Evolutionary conservation across 2,888 invertebrate genomes (phyloP), one percentile per base, ranked within the genome.

Genomic region (Pristionchus entomophagus): DNA sequence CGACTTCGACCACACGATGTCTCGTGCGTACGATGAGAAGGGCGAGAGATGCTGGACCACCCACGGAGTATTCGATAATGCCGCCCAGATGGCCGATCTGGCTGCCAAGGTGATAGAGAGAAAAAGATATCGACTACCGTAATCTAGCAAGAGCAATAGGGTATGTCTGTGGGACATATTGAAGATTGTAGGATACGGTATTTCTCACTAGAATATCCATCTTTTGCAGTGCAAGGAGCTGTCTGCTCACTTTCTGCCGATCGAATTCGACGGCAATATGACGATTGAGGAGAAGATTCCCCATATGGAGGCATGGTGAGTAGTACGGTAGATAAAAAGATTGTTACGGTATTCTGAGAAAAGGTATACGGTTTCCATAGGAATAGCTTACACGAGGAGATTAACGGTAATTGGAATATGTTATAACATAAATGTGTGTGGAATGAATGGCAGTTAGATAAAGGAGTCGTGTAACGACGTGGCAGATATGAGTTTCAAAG

Each of bases 271-370:
- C 87, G 94, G 94, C 22, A 89, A 92, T 17, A 87, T 94, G 90
- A 92, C 93, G 17, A 91, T 93, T 62, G 94, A 93, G 81, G 94
- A 95, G 88, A 95, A 95, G 91, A 93, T 92, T 29, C 94, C 95
- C 0, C 92, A 93, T 85, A 95, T 95, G 95, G 94, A 94, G 35
- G 94, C 94, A 88, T 95, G 95, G 95, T 94, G 88, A 86, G 78
- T 80, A 17, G 29, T 1, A 5, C 6, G 73, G 26, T 8, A 45
- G 65, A 38, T 10, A 22, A 22, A 35, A 35, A 19, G 65, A 38
- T 35, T 22, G 38, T 3, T 14, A 2, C 14, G 32, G 29, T 2
- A 10, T 29, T 29, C 14, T 14, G 32, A 32, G 62, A 10, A 62
- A 19, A n/a, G n/a, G n/a, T n/a, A n/a, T n/a, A n/a, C n/a, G n/a